phyloP scores from a whole-genome alignment of 2,888 invertebrate genomes.

The Caenorhabditis japonica region DNA sequence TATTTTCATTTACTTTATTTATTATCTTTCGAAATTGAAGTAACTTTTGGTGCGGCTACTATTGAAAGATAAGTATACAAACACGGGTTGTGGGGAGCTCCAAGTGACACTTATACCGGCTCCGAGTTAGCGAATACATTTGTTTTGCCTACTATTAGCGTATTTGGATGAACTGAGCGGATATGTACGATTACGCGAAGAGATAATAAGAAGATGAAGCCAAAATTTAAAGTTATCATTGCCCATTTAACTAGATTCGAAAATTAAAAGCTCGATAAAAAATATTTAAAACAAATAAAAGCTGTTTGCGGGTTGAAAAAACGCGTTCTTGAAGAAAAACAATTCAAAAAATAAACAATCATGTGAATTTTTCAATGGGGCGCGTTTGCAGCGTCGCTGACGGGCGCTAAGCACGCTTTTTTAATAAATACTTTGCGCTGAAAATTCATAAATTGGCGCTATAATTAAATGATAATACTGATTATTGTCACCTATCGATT shows the following conservation, averaged over 20 bases:
- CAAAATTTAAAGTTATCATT: neutral
- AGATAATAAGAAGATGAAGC: constrained; percentile 11
- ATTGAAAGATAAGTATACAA: constrained; percentile 35
- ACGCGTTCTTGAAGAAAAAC: neutral
- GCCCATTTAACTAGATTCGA: neutral
- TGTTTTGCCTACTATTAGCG: constrained; percentile 49
- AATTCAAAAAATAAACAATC: neutral
- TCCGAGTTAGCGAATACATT: constrained; percentile 43
- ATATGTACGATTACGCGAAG: constrained; percentile 37
- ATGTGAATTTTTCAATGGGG: constrained; percentile 4
- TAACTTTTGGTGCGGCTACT: constrained; percentile 7
- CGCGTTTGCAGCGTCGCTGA: neutral
- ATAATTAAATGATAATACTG: too few relatives aligned
- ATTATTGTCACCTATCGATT: too few relatives aligned
- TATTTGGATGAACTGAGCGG: constrained; percentile 12
- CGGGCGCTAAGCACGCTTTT: too few relatives aligned
- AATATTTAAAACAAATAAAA: too few relatives aligned
- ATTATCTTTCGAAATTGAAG: neutral
- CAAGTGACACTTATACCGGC: constrained; percentile 48
- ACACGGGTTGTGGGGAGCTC: constrained; percentile 36
- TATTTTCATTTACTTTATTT: too few relatives aligned
- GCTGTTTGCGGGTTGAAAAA: too few relatives aligned
- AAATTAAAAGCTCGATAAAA: too few relatives aligned
- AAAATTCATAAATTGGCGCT: too few relatives aligned
- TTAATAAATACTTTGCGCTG: too few relatives aligned